Evolutionary conservation across 2,888 invertebrate genomes (phyloP), one percentile per base, ranked within the genome.

Genomic region (Bimastos eiseni): DNA sequence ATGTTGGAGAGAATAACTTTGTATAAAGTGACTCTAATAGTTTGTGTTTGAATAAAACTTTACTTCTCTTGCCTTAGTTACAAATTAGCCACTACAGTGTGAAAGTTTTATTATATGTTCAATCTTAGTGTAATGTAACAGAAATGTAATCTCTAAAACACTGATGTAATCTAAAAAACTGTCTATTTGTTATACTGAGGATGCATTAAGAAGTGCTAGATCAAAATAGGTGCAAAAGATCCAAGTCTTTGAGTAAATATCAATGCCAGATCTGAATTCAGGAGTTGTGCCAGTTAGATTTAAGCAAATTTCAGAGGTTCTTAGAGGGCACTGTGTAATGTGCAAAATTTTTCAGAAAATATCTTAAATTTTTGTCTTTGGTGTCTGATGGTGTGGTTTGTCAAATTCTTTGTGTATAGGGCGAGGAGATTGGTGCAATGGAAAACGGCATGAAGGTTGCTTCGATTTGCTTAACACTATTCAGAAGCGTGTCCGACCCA

Each of bases 391-490:
- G 11, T 70, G n/a, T n/a, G 70, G 70, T 70, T 5, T 55, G 55
- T 84, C 86, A 36, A 86, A 86, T 86, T 21, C 34, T 86, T 90
- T 90, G 84, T 91, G 90, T 91, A 83, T 93, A 93, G 97, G 98
- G 0, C 97, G 97, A 94, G 97, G 97, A 0, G 97, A 98, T 95
- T 95, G 97, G 17, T 93, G 93, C 90, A 91, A 89, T 90, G 96
- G 96, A 89, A 97, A 97, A 5, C 96, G 97, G 0, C 95, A 97
- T 91, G 97, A 97, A 33, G 98, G 98, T 24, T 98, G 97, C 95
- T 97, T 97, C 0, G 98, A 98, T 94, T 95, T 98, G 33, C 95
- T 98, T 89, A 95, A 96, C 83, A 97, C 97, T 0, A 96, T 98
- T 5, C 97, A 97, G 94, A 96, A 96, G 92, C 95, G 97, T 44